Evolutionary conservation across 2,888 invertebrate species (phyloP).

Genomic region (Ectemnius lituratus): DNA sequence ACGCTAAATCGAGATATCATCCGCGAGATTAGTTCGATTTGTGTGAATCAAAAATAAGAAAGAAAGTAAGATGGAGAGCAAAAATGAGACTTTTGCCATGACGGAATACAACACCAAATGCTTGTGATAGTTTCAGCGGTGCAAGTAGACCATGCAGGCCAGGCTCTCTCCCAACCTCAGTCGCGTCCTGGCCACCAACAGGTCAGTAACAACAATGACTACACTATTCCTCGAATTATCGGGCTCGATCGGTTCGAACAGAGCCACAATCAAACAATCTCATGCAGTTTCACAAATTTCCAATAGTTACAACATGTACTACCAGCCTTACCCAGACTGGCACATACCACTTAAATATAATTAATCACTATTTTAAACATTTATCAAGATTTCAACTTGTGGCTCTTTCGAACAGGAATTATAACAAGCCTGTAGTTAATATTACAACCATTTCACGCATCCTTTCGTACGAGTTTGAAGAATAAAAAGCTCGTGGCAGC

Average conservation of each 20-base stretch:
- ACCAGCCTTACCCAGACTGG: no score
- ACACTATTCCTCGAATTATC: constrained; percentile 54
- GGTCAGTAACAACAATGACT: constrained; percentile 75
- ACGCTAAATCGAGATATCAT: constrained; percentile 25
- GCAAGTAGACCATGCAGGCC: constrained; percentile 77
- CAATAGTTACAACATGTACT: no score
- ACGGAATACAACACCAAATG: constrained; percentile 74
- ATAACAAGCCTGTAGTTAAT: no score
- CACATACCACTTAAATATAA: no score
- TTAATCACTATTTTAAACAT: no score
- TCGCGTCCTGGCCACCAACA: constrained; percentile 77
- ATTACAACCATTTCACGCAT: no score
- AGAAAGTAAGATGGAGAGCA: constrained; percentile 29
- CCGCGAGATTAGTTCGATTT: constrained; percentile 9
- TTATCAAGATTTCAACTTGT: no score
- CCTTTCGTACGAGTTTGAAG: no score
- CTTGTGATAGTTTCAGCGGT: constrained; percentile 77
- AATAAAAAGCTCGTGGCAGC: no score
- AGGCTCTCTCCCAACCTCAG: constrained; percentile 77
- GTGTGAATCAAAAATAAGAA: constrained; percentile 13
- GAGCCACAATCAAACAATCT: constrained; percentile 40
- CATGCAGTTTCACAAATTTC: not conserved
- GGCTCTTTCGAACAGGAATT: no score
- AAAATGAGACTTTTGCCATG: constrained; percentile 44
- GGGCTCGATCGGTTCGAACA: constrained; percentile 48